Evolutionary conservation across 2,888 invertebrate species (phyloP).

Genomic region (Ptilodon capucinus): DNA sequence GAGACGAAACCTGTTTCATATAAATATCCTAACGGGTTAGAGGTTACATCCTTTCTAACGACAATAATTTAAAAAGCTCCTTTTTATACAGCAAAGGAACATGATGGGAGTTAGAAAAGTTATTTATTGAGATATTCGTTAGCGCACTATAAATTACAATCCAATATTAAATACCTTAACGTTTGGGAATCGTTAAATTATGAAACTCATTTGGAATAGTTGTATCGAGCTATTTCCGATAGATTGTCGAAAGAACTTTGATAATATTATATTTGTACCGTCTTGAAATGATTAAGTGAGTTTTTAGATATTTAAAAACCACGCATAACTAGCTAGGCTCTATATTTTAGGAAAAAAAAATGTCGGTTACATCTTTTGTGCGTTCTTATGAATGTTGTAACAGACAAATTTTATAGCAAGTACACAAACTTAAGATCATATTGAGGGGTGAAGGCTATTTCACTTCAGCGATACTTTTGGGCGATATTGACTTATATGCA

Average conservation of each 20-base stretch:
- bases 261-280: background rate
- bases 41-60: background rate
- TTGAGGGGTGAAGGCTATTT: no score
- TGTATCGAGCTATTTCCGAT: constrained; percentile 1
- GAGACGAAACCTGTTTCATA: no score
- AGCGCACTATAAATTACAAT: constrained; percentile 56
- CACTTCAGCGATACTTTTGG: no score
- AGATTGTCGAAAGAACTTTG: background rate
- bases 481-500: no score
- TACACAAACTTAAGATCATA: no score
- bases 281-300: background rate
- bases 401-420: no score
- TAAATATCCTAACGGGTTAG: background rate
- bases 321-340: background rate
- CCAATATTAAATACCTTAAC: constrained; percentile 36
- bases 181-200: constrained; percentile 39
- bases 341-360: no score
- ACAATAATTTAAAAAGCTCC: background rate
- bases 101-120: constrained; percentile 39
- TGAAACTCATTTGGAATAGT: constrained; percentile 34
- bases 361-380: no score
- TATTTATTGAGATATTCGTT: constrained; percentile 67
- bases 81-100: constrained; percentile 22
- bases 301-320: background rate
- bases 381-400: no score